Base-by-base conservation (phyloP, 1,140 invertebrate species). In the Liolophura sinensis region DNA sequence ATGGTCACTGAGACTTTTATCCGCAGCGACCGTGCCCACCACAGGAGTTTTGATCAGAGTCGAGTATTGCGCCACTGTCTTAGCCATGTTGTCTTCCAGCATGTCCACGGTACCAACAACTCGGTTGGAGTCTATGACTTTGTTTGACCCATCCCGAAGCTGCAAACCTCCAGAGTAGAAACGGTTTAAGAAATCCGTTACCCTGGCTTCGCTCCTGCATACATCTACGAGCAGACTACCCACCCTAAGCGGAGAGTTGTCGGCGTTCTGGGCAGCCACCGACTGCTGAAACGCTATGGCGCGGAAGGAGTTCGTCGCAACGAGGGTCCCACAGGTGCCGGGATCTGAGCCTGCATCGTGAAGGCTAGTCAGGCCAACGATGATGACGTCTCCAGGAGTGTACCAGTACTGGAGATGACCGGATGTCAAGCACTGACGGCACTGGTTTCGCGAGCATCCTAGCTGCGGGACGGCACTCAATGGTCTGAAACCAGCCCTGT, bases 11-110 rank as follows among this genome's bases (percentile, higher is more conserved):
- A 75, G 54, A 7, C 18, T 24, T 7, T 56, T 16, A 20, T 71
- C 67, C 20, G 72, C 74, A 1, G 91, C 89, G 1, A 89, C 90
- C 78, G 92, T 92, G 16, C 91, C 91, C 72, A 93, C 90, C 82
- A 92, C 90, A 0, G 91, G 91, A 61, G 92, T 90, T 67, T 88
- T 87, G 77, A 91, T 70, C 1, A 70, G 46, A 20, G 67, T 60
- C 12, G 71, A 52, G n/a, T 74, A 67, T 0, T 62, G 56, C 9
- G 65, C 62, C 49, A 76, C 69, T 0, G 62, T 56, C 18, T 68
- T 73, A 11, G 70, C 65, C 55, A 61, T 50, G 18, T 22, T 59
- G 25, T 61, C 70, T n/a, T 58, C 46, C 18, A 72, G 49, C 31
- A 40, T 50, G 46, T 73, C 71, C 31, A 40, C 31, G 3, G 31